A percentile compares a stretch with the other conserved stretches of the same genome.
phyloP scores from a whole-genome alignment of 23 tunicate species.

The Halocynthia roretzi region DNA sequence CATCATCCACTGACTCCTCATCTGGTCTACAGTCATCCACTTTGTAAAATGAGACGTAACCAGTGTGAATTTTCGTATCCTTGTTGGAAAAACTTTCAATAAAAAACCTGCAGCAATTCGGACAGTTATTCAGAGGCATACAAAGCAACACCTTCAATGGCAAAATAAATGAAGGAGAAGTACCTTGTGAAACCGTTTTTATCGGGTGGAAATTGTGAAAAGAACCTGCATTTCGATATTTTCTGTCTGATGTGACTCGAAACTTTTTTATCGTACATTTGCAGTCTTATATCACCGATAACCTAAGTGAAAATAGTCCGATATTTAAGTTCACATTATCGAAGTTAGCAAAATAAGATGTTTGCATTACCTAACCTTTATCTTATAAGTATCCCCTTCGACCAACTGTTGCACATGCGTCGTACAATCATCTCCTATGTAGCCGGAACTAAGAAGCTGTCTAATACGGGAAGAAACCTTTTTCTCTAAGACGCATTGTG shows the following conservation, averaged over 20 bases:
- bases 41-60: constrained; percentile 65
- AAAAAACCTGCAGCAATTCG: constrained; percentile 30
- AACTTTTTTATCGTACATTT: constrained; percentile 27
- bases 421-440: constrained; percentile 43
- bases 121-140: too few relatives aligned
- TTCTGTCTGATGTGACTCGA: constrained; percentile 47
- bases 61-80: constrained; percentile 22
- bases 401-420: constrained; percentile 50
- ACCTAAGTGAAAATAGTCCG: constrained; percentile 16
- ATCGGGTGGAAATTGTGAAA: constrained; percentile 74
- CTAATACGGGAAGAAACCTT: constrained; percentile 27
- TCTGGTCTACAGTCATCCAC: constrained; percentile 14
- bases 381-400: constrained; percentile 53
- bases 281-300: constrained; percentile 45
- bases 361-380: constrained; percentile 33
- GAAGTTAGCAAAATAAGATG: background rate
- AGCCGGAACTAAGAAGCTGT: constrained; percentile 49
- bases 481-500: constrained; percentile 37
- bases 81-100: constrained; percentile 19
- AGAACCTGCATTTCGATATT: constrained; percentile 30
- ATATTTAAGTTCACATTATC: too few relatives aligned
- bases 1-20: constrained; percentile 12
- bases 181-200: constrained; percentile 26
- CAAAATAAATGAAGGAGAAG: too few relatives aligned
- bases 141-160: too few relatives aligned